Evolutionary conservation across 2,888 invertebrate genomes (phyloP), one percentile per base, ranked within the genome.

Genomic region (Erannis defoliaria): DNA sequence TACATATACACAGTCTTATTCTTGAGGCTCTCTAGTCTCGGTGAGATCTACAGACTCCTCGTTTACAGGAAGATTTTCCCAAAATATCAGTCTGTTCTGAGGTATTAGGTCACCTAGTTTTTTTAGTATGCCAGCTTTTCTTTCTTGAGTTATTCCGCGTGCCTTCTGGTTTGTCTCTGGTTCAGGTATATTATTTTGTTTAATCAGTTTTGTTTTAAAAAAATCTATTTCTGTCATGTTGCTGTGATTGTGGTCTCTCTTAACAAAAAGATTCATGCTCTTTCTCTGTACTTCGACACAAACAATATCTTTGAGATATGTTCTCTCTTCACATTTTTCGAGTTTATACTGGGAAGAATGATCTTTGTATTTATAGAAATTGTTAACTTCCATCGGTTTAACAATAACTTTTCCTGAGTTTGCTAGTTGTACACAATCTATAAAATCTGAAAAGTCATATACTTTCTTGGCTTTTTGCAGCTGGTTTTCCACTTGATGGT

Each of bases 361-460:
- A 18, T 40, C 18, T 40, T 40, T 40, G 40, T 19, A 40, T 40
- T 40, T 40, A 18, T 40, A 40, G 40, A 40, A 40, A 40, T 40
- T n/a, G n/a, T n/a, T 40, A n/a, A 40, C n/a, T 40, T 40, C 18
- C 18, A 14, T 18, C 9, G 40, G 40, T 12, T 51, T 42, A 42
- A 21, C 40, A 12, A 16, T 21, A 21, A 21, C 21, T 42, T 42
- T 42, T 42, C 40, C 40, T 21, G 40, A 40, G 19, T 19, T 21
- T 40, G 40, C 40, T 40, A 42, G 40, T 16, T 21, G 21, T 16
- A 42, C 40, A 42, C 40, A 21, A 21, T 42, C 40, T 21, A 42
- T 42, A 42, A 42, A 42, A 21, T 42, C 40, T 5, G 40, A 10
- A 42, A 42, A 42, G 14, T 38, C 38, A 18, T 21, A 21, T 42